Conservation (phyloP, 2,113 vertebrate species). For the Odocoileus virginianus region DNA sequence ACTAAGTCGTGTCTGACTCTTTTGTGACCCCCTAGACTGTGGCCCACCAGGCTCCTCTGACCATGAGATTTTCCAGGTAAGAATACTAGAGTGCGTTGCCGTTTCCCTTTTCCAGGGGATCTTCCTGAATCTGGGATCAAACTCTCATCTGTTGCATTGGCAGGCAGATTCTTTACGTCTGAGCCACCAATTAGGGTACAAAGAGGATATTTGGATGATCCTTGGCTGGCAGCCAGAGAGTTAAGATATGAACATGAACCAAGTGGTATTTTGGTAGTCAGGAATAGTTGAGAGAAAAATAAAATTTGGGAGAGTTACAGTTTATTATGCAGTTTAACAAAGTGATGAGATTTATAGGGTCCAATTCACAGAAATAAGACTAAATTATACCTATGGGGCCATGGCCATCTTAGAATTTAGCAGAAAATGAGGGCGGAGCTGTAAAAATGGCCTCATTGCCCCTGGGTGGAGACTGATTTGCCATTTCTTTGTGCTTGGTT, state of each 20-base stretch:
- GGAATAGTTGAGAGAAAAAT: not conserved
- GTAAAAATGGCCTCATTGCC: not conserved
- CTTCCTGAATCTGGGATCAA: not conserved
- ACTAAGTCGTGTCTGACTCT: not conserved
- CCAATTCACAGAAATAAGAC: not conserved
- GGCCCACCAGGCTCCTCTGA: not conserved
- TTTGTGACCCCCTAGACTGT: not conserved
- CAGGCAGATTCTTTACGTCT: not conserved
- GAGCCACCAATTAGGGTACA: not conserved
- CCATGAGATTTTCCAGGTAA: not conserved
- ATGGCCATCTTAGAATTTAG: not conserved
- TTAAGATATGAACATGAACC: not conserved
- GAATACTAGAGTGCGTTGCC: not conserved
- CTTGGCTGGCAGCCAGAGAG: not conserved
- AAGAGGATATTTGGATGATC: not conserved
- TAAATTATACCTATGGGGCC: not conserved
- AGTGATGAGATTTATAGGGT: not conserved
- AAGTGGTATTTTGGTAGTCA: not conserved
- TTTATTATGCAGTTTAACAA: conserved; percentile 9
- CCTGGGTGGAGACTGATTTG: not conserved
- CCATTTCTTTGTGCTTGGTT: not conserved
- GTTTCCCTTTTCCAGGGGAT: not conserved
- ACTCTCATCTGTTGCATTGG: not conserved
- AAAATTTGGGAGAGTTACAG: not conserved
- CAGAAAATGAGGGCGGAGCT: not conserved